These are phyloP conservation scores for Chloebia gouldiae DNA, from an alignment of 2,113 vertebrate genomes.

Conservation along the genomic window DNA sequence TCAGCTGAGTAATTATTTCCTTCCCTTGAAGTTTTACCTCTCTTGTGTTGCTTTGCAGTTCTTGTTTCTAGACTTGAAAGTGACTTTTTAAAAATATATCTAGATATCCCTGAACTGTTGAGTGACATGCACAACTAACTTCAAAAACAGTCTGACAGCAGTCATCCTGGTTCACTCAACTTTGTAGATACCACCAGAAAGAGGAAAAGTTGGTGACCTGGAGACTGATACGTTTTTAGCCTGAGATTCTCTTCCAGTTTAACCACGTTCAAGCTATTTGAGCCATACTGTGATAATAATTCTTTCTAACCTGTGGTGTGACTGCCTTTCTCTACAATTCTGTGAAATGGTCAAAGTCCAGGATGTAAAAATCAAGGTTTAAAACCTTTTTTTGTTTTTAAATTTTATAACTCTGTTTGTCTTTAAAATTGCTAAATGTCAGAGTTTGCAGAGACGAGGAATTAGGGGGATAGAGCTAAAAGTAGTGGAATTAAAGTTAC, in stretches of 20 bases:
- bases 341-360: neutral
- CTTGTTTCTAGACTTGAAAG: neutral
- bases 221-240: neutral
- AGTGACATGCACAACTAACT: neutral
- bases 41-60: neutral
- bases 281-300: neutral
- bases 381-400: neutral
- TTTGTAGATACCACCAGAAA: neutral
- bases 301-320: neutral
- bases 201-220: neutral
- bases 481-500: neutral
- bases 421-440: neutral
- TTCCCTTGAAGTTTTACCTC: neutral
- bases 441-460: neutral
- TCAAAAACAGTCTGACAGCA: neutral
- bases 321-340: neutral
- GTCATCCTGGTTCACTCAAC: neutral
- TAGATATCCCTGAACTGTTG: neutral
- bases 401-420: neutral
- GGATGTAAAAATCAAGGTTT: neutral
- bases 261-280: neutral
- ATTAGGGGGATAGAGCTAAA: neutral
- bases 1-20: neutral
- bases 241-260: neutral
- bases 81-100: neutral